Evolutionary conservation across 1,140 invertebrate genomes (phyloP).

Genomic region (Bombus vancouverensis): DNA sequence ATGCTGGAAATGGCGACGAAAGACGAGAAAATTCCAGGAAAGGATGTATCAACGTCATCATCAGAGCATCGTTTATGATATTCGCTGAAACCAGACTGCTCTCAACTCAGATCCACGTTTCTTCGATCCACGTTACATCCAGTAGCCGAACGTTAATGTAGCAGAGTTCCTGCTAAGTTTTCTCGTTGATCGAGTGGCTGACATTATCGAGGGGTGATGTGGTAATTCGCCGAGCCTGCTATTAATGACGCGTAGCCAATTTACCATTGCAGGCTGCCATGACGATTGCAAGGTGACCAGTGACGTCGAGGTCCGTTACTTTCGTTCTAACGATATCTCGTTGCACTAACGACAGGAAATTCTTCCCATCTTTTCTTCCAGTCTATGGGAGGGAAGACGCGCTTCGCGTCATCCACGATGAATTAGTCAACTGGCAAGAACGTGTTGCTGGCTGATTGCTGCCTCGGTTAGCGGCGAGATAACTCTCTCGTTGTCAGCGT

Average conservation of each 20-base stretch:
- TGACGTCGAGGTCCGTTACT: constrained; percentile 3
- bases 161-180: background rate
- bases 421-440: background rate
- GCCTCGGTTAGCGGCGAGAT: constrained; percentile 17
- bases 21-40: too few relatives aligned
- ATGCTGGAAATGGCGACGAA: too few relatives aligned
- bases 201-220: constrained; percentile 26
- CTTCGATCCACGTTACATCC: background rate
- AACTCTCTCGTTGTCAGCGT: background rate
- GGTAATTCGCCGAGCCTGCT: constrained; percentile 25
- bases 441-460: constrained; percentile 3
- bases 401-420: too few relatives aligned
- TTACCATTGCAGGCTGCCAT: background rate
- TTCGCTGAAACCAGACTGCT: background rate
- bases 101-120: too few relatives aligned
- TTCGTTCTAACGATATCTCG: constrained; percentile 24
- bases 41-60: too few relatives aligned
- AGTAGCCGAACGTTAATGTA: background rate
- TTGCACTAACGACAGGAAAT: background rate
- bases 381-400: background rate
- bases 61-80: background rate
- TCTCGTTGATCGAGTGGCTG: constrained; percentile 9
- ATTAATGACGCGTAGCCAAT: constrained; percentile 42
- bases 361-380: constrained; percentile 26
- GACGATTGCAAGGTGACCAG: background rate